Evolutionary conservation across 2,113 vertebrate genomes (phyloP).

Genomic region (Phalacrocorax aristotelis): DNA sequence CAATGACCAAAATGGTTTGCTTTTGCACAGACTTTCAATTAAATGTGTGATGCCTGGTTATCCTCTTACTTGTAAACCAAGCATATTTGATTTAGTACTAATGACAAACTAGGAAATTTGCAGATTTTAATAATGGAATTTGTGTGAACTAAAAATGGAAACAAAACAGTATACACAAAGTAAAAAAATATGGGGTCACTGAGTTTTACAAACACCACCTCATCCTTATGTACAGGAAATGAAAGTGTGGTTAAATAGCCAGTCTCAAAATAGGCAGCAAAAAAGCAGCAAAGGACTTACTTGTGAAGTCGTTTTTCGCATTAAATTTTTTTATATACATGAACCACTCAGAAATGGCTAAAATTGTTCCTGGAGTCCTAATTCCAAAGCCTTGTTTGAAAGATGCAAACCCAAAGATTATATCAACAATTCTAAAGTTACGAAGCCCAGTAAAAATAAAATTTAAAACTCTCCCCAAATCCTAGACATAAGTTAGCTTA

Average conservation of each 20-base stretch:
- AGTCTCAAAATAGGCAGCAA: not conserved
- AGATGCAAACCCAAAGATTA: not conserved
- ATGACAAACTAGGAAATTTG: not conserved
- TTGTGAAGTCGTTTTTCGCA: not conserved
- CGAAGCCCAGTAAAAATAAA: not conserved
- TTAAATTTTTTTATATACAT: not conserved
- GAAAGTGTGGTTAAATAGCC: not conserved
- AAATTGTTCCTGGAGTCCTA: not conserved
- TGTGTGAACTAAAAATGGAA: not conserved
- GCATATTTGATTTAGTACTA: not conserved
- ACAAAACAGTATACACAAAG: not conserved
- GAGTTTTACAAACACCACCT: not conserved
- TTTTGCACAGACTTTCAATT: slow-evolving; percentile 10
- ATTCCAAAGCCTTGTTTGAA: not conserved
- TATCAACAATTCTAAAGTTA: not conserved
- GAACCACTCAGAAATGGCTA: not conserved
- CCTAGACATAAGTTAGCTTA: not conserved
- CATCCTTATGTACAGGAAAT: not conserved
- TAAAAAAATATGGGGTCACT: not conserved
- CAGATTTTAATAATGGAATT: not conserved
- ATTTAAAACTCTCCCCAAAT: not conserved
- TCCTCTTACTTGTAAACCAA: not conserved
- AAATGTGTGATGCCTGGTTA: not conserved
- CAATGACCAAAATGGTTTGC: not conserved
- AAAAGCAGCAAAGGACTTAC: not conserved